phyloP scores from a whole-genome alignment of 2,113 vertebrate genomes.

The Marmota monax region DNA sequence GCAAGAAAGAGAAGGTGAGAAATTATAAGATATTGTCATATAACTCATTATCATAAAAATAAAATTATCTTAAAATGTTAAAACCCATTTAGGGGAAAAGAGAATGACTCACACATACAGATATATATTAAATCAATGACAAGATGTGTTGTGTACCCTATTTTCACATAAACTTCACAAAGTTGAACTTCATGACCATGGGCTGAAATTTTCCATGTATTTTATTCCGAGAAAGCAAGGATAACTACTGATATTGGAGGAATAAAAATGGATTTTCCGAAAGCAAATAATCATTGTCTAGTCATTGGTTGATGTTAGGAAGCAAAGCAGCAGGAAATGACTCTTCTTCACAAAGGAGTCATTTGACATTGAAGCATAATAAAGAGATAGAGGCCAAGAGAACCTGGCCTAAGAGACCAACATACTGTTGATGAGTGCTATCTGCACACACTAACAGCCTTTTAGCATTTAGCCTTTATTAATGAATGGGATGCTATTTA shows the following conservation, averaged over 20 bases:
- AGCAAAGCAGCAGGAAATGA: background rate
- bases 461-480: conserved; percentile 53
- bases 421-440: background rate
- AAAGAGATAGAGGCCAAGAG: background rate
- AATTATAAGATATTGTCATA: background rate
- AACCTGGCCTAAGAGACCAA: background rate
- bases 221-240: background rate
- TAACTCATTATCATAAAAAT: background rate
- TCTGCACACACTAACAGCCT: background rate
- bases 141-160: background rate
- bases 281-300: background rate
- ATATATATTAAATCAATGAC: background rate
- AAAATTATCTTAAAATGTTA: background rate
- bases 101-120: background rate
- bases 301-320: background rate
- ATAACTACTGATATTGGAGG: background rate
- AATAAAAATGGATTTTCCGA: background rate
- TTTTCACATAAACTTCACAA: background rate
- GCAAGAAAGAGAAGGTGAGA: background rate
- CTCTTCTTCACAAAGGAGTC: background rate
- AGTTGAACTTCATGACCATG: background rate
- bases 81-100: background rate
- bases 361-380: background rate
- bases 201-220: background rate
- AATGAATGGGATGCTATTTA: conserved; percentile 26